Percentiles rank a stretch among this genome's conserved stretches.
phyloP scores from a whole-genome alignment of 2,797 vertebrate genomes.

The Prunella strophiata region DNA sequence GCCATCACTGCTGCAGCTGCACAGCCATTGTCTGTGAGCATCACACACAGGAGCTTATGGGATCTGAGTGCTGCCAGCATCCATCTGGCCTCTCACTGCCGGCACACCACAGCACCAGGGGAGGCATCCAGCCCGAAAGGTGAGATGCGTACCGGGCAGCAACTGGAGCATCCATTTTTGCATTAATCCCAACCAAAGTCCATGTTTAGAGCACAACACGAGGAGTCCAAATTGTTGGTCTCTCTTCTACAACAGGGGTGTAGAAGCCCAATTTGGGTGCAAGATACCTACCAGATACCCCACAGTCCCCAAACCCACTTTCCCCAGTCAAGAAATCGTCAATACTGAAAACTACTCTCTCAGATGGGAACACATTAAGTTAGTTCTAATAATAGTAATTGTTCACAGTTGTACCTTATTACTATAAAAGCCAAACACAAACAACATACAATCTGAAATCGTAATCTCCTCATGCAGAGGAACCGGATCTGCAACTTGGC shows the following conservation, averaged over 20 bases:
- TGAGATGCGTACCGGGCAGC: background rate
- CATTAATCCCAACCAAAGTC: background rate
- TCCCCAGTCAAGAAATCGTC: background rate
- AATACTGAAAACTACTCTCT: background rate
- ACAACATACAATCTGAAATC: background rate
- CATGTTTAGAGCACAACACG: background rate
- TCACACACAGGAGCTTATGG: background rate
- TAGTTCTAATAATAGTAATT: background rate
- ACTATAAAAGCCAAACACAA: background rate
- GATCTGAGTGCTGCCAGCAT: background rate
- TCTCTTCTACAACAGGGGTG: background rate
- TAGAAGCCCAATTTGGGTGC: background rate
- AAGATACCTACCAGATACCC: background rate
- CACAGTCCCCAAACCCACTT: background rate
- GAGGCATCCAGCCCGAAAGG: background rate
- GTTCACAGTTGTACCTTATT: background rate
- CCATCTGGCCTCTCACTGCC: background rate
- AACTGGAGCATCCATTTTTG: background rate
- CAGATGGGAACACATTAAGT: background rate
- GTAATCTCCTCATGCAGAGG: background rate
- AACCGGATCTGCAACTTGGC: background rate
- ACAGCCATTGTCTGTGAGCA: background rate
- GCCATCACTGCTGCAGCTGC: background rate
- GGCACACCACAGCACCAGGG: background rate
- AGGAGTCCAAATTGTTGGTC: background rate